These are phyloP conservation scores for Columba janthina DNA, from an alignment of 2,113 vertebrate genomes.

Conservation along the genomic window DNA sequence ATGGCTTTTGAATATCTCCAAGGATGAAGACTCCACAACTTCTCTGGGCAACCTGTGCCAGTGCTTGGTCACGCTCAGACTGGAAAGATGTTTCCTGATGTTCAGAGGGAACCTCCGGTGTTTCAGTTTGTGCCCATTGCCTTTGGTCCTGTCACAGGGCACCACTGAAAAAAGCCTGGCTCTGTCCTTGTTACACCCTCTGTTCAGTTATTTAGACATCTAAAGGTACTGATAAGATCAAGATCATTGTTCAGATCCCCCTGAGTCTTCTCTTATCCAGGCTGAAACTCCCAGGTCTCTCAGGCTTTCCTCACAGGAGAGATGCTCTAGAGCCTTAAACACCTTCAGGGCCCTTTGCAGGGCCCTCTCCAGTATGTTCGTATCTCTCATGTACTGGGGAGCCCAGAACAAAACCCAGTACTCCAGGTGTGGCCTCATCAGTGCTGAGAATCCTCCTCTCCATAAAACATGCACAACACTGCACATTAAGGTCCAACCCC, in stretches of 20 bases:
- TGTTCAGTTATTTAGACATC: neutral
- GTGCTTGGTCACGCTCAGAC: neutral
- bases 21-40: neutral
- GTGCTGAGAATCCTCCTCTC: neutral
- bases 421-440: neutral
- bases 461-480: neutral
- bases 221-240: neutral
- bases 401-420: neutral
- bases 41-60: neutral
- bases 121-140: neutral
- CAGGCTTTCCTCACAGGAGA: neutral
- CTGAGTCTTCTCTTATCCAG: neutral
- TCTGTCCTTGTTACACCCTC: neutral
- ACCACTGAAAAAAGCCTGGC: neutral
- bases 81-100: neutral
- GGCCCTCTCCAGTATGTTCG: neutral
- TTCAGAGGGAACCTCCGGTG: neutral
- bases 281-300: neutral
- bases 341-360: neutral
- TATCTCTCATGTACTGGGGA: neutral
- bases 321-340: neutral
- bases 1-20: neutral
- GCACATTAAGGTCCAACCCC: neutral
- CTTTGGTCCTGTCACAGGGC: neutral
- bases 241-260: neutral